phyloP scores from a whole-genome alignment of 2,797 vertebrate species.

The Discoglossus pictus region DNA sequence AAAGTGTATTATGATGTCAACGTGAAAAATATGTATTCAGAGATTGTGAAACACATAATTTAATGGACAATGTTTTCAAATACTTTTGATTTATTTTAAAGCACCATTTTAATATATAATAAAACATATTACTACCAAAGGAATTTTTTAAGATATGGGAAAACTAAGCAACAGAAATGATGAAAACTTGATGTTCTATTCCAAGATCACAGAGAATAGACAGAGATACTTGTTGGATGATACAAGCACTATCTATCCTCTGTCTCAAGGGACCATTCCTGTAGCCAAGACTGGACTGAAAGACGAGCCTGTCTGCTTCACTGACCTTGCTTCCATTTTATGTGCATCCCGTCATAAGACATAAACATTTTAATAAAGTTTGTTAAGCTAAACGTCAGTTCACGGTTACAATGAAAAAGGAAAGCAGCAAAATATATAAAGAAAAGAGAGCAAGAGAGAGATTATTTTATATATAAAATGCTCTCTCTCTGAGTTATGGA shows the following conservation, averaged over 20 bases:
- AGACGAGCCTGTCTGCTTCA: not conserved
- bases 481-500: too few relatives aligned
- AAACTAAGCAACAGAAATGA: not conserved
- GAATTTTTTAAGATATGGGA: not conserved
- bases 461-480: too few relatives aligned
- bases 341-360: not conserved
- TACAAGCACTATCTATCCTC: not conserved
- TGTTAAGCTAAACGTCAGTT: too few relatives aligned
- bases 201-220: constrained; percentile 7
- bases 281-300: constrained; percentile 5
- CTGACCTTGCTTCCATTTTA: constrained; percentile 11
- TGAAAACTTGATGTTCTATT: not conserved
- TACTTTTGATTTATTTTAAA: not conserved
- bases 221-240: constrained; percentile 27
- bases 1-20: too few relatives aligned
- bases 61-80: too few relatives aligned
- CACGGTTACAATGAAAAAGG: too few relatives aligned
- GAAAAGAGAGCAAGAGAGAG: too few relatives aligned
- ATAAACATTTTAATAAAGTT: too few relatives aligned
- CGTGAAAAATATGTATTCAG: too few relatives aligned
- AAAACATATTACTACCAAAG: not conserved
- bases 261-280: constrained; percentile 16
- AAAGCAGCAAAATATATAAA: too few relatives aligned
- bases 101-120: not conserved
- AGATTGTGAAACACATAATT: too few relatives aligned